These are phyloP conservation scores for Enhydra lutris DNA, from an alignment of 2,113 vertebrate genomes.

Conservation along the genomic window DNA sequence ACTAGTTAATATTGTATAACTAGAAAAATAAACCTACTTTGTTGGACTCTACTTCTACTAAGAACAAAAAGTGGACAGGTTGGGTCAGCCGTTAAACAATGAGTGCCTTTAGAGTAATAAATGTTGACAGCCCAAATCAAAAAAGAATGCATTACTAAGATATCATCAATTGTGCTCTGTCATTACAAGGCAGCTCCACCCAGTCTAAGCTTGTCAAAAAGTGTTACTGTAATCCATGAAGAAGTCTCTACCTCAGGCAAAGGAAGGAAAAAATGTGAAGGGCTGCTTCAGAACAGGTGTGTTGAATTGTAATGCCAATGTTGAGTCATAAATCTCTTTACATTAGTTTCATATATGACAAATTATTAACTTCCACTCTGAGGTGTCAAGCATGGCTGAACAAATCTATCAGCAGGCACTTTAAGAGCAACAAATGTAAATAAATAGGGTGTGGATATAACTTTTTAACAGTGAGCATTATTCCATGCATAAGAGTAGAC, in stretches of 20 bases:
- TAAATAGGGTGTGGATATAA: constrained; percentile 48
- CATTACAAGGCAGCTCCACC: constrained; percentile 84
- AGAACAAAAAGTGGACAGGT: constrained; percentile 80
- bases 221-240: constrained; percentile 91
- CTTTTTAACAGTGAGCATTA: constrained; percentile 72
- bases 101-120: constrained; percentile 84
- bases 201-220: constrained; percentile 88
- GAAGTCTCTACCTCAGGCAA: constrained; percentile 84
- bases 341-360: constrained; percentile 82
- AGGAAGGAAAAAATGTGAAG: constrained; percentile 74
- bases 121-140: constrained; percentile 85
- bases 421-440: constrained; percentile 75
- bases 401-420: constrained; percentile 75
- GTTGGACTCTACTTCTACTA: constrained; percentile 78
- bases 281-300: constrained; percentile 82
- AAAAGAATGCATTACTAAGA: constrained; percentile 84
- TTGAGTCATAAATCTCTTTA: constrained; percentile 81
- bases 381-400: constrained; percentile 76
- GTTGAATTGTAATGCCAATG: constrained; percentile 75
- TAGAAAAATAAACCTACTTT: constrained; percentile 74
- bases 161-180: constrained; percentile 81
- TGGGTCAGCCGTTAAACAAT: constrained; percentile 81
- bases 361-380: constrained; percentile 64
- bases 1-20: constrained; percentile 72
- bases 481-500: constrained; percentile 54